Evolutionary conservation across 2,113 vertebrate genomes (phyloP).

Genomic region (Myrmophylax atrothorax): DNA sequence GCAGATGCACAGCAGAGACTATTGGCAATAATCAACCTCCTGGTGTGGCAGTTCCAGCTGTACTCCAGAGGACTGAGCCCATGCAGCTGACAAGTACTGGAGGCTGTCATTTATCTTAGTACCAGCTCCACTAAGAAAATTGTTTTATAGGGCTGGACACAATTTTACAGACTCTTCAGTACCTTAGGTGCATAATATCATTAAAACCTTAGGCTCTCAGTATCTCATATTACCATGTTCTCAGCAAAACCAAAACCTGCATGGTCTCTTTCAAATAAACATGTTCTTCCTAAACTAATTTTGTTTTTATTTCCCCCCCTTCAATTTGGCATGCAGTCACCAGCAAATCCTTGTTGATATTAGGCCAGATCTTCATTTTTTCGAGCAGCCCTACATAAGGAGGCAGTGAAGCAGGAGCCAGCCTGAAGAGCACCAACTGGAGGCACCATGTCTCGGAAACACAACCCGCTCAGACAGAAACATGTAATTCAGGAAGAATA

Average conservation of each 20-base stretch:
- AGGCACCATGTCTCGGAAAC: not conserved
- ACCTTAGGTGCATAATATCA: not conserved
- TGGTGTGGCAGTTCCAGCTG: not conserved
- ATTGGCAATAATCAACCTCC: conserved; percentile 18
- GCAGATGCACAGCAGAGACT: not conserved
- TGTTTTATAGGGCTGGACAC: not conserved
- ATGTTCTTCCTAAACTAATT: not conserved
- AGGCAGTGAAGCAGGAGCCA: not conserved
- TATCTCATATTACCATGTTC: not conserved
- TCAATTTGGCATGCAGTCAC: not conserved
- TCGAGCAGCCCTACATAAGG: not conserved
- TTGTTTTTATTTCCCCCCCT: not conserved
- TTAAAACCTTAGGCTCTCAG: not conserved
- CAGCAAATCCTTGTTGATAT: not conserved
- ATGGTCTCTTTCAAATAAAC: not conserved
- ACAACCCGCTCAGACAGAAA: not conserved
- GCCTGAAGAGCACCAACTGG: not conserved
- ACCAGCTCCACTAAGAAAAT: not conserved
- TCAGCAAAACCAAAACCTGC: not conserved
- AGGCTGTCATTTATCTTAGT: conserved; percentile 11
- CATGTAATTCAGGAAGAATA: not conserved
- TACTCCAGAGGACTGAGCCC: not conserved
- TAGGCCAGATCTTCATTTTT: not conserved
- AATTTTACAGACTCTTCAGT: not conserved
- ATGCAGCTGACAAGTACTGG: not conserved